Conservation (phyloP, 2,888 invertebrate species). For the Callyntrura guangdongensis region DNA sequence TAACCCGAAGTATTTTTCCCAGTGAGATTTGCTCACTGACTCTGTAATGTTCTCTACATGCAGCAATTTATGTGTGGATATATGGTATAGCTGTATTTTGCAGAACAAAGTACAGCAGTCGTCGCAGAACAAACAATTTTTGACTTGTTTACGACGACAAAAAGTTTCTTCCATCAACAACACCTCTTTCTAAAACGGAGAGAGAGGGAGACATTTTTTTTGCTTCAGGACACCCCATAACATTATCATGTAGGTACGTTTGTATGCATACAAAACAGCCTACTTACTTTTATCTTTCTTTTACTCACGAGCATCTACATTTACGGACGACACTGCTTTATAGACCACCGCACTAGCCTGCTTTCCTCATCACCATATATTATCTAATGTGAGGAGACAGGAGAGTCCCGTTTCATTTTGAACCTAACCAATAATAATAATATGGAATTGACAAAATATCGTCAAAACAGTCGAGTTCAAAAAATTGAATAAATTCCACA, state of each 20-base stretch:
- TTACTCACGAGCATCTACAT: too few relatives aligned
- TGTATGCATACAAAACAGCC: slow-evolving; percentile 41
- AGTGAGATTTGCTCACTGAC: background rate
- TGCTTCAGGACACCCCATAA: slow-evolving; percentile 54
- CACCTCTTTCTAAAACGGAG: too few relatives aligned
- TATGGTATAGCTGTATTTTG: background rate
- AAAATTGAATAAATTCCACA: too few relatives aligned
- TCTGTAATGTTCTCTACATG: background rate
- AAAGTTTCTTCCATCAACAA: background rate
- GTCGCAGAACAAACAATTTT: slow-evolving; percentile 43
- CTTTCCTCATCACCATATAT: slow-evolving; percentile 72
- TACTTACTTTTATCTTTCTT: background rate
- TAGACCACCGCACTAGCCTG: slow-evolving; percentile 12
- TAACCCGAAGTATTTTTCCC: slow-evolving; percentile 17
- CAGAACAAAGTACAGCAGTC: background rate
- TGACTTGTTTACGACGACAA: slow-evolving; percentile 62
- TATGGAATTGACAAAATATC: too few relatives aligned
- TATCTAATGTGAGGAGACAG: slow-evolving; percentile 1
- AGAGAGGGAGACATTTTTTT: background rate
- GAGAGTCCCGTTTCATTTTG: background rate
- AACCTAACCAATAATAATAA: slow-evolving; percentile 34
- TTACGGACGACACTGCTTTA: background rate
- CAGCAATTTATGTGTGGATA: background rate
- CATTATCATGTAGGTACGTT: slow-evolving; percentile 23
- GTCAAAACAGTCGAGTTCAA: background rate